Base-by-base conservation (phyloP, 2,797 vertebrate species). In the Monodelphis domestica region DNA sequence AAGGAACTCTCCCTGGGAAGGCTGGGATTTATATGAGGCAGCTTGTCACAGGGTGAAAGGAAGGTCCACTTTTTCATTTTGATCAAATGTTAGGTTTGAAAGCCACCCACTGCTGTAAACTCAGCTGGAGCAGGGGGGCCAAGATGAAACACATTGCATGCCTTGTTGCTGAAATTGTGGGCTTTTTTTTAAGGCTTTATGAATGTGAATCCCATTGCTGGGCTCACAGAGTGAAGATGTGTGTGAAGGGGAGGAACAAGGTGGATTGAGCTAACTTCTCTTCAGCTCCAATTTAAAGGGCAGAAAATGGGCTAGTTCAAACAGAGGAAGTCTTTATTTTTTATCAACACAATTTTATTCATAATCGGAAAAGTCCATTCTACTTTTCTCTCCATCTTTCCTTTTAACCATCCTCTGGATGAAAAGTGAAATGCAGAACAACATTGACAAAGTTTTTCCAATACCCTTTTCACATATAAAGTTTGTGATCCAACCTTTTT, bases 1-100 rank as follows among this genome's bases (percentile, higher is more conserved):
- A 91, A 96, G 97, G 96, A 93, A 95, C 89, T 97, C 98, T 98
- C 98, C 97, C 98, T 96, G 96, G 94, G 97, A 96, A 96, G 97
- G 96, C 98, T 96, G 98, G 98, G 98, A 98, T 98, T 98, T 98
- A 98, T 98, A 98, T 96, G 94, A 93, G 87, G 78, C 94, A 96
- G 95, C 98, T 97, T 98, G 98, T 98, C 98, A 97, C 0, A 0
- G 96, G 97, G 90, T 98, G 98, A 98, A 98, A 98, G 97, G 98
- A 97, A 97, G 98, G 97, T 94, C 95, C 97, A 91, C 96, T 98
- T 98, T 97, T 97, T 98, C 98, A 98, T 98, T 98, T 98, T 96
- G 98, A 98, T 98, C 98, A 97, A 98, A 97, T 97, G 97, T 97
- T 96, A 91, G 96, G 96, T 96, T 97, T 98, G 98, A 98, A 98